Conservation (phyloP, 2,113 vertebrate genomes). For the Callospermophilus lateralis region DNA sequence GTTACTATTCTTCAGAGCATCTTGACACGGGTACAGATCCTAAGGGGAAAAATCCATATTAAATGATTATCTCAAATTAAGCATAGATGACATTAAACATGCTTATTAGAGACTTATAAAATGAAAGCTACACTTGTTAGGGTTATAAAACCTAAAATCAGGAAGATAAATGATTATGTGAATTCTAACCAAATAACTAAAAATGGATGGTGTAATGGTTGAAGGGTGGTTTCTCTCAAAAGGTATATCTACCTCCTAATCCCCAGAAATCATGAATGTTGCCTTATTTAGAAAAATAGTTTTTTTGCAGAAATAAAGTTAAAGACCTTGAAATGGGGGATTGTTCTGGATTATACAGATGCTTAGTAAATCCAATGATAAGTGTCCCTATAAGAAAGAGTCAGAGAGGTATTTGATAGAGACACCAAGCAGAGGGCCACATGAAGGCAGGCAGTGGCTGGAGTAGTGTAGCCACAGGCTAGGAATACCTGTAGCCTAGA, state of each 20-base stretch:
- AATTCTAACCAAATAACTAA: not conserved
- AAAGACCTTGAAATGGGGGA: not conserved
- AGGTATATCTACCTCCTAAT: not conserved
- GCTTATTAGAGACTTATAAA: conserved; percentile 35
- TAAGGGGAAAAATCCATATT: conserved; percentile 55
- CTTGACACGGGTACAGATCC: conserved; percentile 50
- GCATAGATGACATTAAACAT: not conserved
- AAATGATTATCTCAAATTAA: conserved; percentile 35
- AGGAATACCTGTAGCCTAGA: not conserved
- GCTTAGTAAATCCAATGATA: not conserved
- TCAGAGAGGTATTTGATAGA: not conserved
- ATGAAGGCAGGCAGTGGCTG: not conserved
- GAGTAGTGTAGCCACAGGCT: not conserved
- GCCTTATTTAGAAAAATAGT: not conserved
- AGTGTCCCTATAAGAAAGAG: not conserved
- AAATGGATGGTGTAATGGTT: not conserved
- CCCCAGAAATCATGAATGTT: conserved; percentile 19
- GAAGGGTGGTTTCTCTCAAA: not conserved
- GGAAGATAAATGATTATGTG: not conserved
- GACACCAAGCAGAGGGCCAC: not conserved
- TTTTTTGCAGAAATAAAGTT: not conserved
- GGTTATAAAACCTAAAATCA: conserved; percentile 2
- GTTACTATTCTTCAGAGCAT: conserved; percentile 62
- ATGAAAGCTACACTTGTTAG: not conserved
- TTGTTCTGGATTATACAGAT: not conserved